Conservation (phyloP, 2,113 vertebrate genomes). For the Phasianus colchicus region DNA sequence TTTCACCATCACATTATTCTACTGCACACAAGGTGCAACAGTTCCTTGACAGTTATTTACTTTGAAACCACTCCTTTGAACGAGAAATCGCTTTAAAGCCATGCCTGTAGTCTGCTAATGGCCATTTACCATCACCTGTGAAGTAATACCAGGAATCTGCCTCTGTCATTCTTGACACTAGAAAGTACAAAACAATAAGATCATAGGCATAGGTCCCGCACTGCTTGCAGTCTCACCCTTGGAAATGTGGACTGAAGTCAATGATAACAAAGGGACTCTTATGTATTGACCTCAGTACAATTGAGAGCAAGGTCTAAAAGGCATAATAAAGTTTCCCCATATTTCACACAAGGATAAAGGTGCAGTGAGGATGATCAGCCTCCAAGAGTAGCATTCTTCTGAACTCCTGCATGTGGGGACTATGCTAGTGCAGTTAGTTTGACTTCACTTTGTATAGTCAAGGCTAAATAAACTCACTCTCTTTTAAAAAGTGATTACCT, state of each 20-base stretch:
- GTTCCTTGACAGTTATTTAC: conserved; percentile 26
- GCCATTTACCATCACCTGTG: conserved; percentile 39
- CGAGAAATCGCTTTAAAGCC: conserved; percentile 34
- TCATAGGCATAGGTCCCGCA: not conserved
- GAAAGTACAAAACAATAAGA: not conserved
- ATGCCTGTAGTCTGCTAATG: conserved; percentile 25
- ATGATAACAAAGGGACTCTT: not conserved
- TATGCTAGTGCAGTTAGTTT: not conserved
- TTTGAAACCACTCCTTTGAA: conserved; percentile 56
- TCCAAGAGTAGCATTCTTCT: not conserved
- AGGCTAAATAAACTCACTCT: not conserved
- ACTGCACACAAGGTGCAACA: not conserved
- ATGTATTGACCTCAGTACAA: not conserved
- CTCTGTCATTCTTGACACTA: conserved; percentile 64
- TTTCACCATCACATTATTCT: not conserved
- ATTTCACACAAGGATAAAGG: not conserved
- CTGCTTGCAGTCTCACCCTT: not conserved
- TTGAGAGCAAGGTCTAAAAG: not conserved
- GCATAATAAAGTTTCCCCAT: not conserved
- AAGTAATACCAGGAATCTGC: conserved; percentile 68
- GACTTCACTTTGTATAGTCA: not conserved
- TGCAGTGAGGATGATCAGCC: not conserved
- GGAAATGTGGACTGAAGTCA: not conserved
- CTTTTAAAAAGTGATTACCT: not conserved
- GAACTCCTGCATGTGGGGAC: not conserved